A percentile compares a stretch with the other conserved stretches of the same genome.
Conservation (phyloP, 2,888 invertebrate species). For the Serripes groenlandicus region DNA sequence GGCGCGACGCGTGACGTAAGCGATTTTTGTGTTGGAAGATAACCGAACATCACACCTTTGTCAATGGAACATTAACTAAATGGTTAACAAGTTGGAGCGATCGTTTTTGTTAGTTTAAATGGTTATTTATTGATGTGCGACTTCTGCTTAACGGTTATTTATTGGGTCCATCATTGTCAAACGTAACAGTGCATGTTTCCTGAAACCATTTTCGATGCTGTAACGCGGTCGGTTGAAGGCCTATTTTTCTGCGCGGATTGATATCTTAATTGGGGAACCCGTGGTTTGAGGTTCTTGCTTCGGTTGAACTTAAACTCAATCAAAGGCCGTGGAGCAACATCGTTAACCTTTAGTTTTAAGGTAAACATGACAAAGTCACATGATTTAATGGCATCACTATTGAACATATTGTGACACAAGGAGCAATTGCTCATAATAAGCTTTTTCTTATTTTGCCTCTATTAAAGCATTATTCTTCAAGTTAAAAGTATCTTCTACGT, state of each 20-base stretch:
- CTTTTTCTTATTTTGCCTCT: too few species aligned
- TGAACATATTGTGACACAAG: too few species aligned
- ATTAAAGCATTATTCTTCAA: too few species aligned
- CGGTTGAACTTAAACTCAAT: too few species aligned
- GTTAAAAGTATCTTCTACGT: too few species aligned
- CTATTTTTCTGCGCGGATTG: slow-evolving; percentile 7
- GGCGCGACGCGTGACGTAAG: slow-evolving; percentile 24
- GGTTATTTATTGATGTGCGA: slow-evolving; percentile 38
- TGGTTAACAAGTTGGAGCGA: slow-evolving; percentile 7
- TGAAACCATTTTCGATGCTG: slow-evolving; percentile 14
- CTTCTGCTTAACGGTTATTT: slow-evolving; percentile 2
- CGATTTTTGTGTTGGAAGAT: slow-evolving; percentile 36
- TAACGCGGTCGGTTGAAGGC: background rate
- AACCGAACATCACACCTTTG: slow-evolving; percentile 49
- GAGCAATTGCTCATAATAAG: too few species aligned
- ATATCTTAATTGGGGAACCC: slow-evolving; percentile 4
- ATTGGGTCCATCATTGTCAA: slow-evolving; percentile 30
- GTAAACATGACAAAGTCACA: too few species aligned
- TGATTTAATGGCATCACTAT: too few species aligned
- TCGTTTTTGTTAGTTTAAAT: slow-evolving; percentile 45
- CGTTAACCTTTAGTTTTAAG: too few species aligned
- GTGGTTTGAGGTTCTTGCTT: too few species aligned
- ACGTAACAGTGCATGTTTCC: slow-evolving; percentile 50
- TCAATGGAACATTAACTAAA: slow-evolving; percentile 42
- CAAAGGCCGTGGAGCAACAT: too few species aligned